Evolutionary conservation across 1,140 invertebrate species (phyloP).

Genomic region (Periplaneta americana): DNA sequence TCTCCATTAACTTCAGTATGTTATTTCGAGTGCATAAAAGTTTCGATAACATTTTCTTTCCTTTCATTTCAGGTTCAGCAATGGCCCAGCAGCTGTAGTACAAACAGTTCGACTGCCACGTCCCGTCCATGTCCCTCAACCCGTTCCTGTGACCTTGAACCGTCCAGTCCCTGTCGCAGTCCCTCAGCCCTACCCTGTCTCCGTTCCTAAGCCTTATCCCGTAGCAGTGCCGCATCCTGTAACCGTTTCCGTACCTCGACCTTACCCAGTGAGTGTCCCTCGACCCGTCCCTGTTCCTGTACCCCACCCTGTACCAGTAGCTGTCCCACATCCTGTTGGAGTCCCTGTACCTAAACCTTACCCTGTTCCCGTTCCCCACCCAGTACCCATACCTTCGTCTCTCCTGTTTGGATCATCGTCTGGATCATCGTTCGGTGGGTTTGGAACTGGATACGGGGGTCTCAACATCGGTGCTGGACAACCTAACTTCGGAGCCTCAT

Average conservation of each 20-base stretch:
- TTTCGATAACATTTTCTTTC: too few relatives aligned
- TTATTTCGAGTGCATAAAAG: too few relatives aligned
- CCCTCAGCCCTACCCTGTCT: not conserved
- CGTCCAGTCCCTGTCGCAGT: not conserved
- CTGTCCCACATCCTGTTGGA: not conserved
- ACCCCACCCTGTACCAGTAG: not conserved
- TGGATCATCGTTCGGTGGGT: not conserved
- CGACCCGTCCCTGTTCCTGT: not conserved
- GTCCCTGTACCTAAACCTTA: not conserved
- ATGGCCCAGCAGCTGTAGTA: not conserved
- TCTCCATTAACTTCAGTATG: too few relatives aligned
- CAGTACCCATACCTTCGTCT: not conserved
- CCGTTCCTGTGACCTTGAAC: not conserved
- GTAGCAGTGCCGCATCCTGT: not conserved
- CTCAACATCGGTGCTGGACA: not conserved
- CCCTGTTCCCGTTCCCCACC: not conserved
- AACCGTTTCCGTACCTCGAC: not conserved
- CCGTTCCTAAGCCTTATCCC: not conserved
- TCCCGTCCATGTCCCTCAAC: too few relatives aligned
- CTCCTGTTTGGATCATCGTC: not conserved
- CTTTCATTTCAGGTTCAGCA: not conserved
- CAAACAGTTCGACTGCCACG: not conserved
- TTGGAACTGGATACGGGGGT: not conserved
- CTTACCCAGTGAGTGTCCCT: not conserved
- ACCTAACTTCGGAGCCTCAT: too few relatives aligned